A percentile compares a stretch with the other conserved stretches of the same genome.
Conservation (phyloP, 2,888 invertebrate species). For the Epiblema foenella region DNA sequence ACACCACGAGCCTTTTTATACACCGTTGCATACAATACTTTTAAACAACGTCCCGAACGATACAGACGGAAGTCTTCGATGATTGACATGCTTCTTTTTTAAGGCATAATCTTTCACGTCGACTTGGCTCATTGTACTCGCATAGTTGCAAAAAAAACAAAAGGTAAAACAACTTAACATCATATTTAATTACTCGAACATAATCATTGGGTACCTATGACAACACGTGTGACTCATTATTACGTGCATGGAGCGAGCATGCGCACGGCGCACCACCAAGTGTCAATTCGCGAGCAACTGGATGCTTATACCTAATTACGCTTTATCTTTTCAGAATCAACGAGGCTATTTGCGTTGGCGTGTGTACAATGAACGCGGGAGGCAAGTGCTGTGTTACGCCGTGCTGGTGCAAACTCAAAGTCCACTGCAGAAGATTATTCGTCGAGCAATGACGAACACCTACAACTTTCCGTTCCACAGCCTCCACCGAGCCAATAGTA, state of each 20-base stretch:
- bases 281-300: not conserved
- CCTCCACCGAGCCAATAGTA: not conserved
- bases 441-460: slow-evolving; percentile 57
- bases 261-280: not conserved
- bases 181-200: slow-evolving; percentile 11
- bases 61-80: too few species aligned
- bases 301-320: not conserved
- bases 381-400: slow-evolving; percentile 69
- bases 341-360: slow-evolving; percentile 72
- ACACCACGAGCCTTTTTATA: too few species aligned
- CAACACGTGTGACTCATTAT: slow-evolving; percentile 7
- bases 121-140: not conserved
- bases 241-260: slow-evolving; percentile 9
- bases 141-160: not conserved
- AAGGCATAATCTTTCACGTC: not conserved
- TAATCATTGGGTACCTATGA: not conserved
- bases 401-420: slow-evolving; percentile 74
- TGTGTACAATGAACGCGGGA: slow-evolving; percentile 66
- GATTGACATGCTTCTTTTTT: too few species aligned
- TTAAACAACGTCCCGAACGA: too few species aligned
- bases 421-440: slow-evolving; percentile 59
- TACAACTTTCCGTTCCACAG: not conserved
- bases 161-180: not conserved
- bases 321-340: slow-evolving; percentile 64
- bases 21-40: too few species aligned